phyloP scores from a whole-genome alignment of 1,140 invertebrate genomes.

The Caenorhabditis inopinata region DNA sequence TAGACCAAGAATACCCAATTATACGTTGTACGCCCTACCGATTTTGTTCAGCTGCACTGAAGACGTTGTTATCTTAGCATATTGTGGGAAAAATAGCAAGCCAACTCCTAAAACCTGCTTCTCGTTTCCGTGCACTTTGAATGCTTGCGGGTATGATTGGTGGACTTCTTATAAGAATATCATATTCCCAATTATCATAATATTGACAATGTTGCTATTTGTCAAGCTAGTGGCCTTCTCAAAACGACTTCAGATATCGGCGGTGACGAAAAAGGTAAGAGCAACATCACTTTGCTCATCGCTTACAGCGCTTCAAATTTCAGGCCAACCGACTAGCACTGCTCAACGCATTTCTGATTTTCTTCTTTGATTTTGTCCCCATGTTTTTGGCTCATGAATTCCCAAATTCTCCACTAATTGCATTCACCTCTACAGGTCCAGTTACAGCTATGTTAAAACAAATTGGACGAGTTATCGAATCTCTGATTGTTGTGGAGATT shows the following conservation, averaged over 20 bases:
- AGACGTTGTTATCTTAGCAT: not conserved
- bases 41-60: not conserved
- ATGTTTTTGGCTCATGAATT: not conserved
- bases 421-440: not conserved
- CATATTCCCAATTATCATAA: not conserved
- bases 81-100: not conserved
- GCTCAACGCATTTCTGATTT: not conserved
- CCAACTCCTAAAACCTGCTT: not conserved
- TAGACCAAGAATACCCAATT: not conserved
- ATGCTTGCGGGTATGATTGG: not conserved
- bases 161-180: slow-evolving; percentile 6
- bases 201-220: not conserved
- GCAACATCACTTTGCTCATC: not conserved
- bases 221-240: not conserved
- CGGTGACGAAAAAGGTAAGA: not conserved
- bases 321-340: slow-evolving; percentile 1
- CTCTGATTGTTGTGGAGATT: not conserved
- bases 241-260: not conserved
- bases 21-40: not conserved
- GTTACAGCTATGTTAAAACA: not conserved
- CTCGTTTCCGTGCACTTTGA: not conserved
- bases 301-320: not conserved
- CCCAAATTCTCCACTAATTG: not conserved
- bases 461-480: not conserved
- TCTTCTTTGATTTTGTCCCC: not conserved